Evolutionary conservation across 2,888 invertebrate species (phyloP).

Genomic region (Thecocarcelia acutangulata): DNA sequence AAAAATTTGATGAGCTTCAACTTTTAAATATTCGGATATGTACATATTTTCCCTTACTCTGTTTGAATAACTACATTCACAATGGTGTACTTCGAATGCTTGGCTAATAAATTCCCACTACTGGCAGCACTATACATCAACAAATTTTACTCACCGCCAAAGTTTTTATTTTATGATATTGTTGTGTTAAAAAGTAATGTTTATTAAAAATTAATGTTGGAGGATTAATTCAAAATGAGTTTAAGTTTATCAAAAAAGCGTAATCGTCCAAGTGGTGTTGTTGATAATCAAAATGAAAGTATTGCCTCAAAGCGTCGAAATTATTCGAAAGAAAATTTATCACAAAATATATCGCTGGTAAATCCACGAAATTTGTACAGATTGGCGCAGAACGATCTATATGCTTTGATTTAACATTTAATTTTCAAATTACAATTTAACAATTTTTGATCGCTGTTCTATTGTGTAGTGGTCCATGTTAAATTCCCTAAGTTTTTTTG

Average conservation of each 20-base stretch:
- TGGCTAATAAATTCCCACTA: not conserved
- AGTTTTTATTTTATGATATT: slow-evolving; percentile 22
- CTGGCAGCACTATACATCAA: slow-evolving; percentile 8
- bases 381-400: no score
- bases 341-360: slow-evolving; percentile 39
- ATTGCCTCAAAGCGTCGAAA: slow-evolving; percentile 31
- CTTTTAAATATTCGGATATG: no score
- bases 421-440: no score
- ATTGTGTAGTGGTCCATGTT: no score
- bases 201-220: not conserved
- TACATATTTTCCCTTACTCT: no score
- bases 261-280: slow-evolving; percentile 6
- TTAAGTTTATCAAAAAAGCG: slow-evolving; percentile 56
- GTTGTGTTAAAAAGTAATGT: not conserved
- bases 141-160: slow-evolving; percentile 29
- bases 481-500: no score
- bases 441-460: no score
- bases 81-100: not conserved
- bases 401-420: no score
- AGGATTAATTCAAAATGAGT: slow-evolving; percentile 42
- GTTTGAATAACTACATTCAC: not conserved
- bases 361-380: not conserved
- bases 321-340: slow-evolving; percentile 37
- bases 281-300: slow-evolving; percentile 22
- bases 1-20: no score